Conservation (phyloP, 2,797 vertebrate genomes). For the Thaleichthys pacificus region DNA sequence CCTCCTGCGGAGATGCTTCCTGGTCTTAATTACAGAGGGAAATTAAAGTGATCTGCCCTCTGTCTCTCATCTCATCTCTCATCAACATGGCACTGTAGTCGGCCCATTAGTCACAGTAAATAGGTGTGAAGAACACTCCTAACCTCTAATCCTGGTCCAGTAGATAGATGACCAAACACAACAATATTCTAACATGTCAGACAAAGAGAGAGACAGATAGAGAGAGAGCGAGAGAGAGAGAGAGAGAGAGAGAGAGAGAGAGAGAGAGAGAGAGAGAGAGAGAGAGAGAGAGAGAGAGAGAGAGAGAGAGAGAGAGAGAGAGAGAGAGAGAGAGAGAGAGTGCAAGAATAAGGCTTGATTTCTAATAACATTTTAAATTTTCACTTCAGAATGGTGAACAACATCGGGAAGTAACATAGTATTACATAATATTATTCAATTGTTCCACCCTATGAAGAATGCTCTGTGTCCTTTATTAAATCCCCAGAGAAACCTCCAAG, state of each 20-base stretch:
- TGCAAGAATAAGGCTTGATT: no score
- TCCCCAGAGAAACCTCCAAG: no score
- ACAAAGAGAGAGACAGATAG: slow-evolving; percentile 17
- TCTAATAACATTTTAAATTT: no score
- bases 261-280: slow-evolving; percentile 1
- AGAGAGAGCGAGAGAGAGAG: no score
- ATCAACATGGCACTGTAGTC: slow-evolving; percentile 25
- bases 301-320: not conserved
- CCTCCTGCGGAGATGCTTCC: slow-evolving; percentile 31
- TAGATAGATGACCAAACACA: slow-evolving; percentile 12
- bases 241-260: not conserved
- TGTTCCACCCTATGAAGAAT: no score
- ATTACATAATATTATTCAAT: no score
- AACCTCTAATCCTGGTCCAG: not conserved
- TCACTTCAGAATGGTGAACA: no score
- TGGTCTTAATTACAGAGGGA: slow-evolving; percentile 49
- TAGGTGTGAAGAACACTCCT: slow-evolving; percentile 13
- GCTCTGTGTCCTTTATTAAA: no score
- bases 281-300: not conserved
- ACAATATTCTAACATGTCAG: slow-evolving; percentile 23
- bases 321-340: slow-evolving; percentile 6
- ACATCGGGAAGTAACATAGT: no score
- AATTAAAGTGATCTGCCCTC: slow-evolving; percentile 45
- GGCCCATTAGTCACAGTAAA: slow-evolving; percentile 44
- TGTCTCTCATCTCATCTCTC: slow-evolving; percentile 48